Conservation (phyloP, 2,888 invertebrate genomes). For the Melinaea menophilus region DNA sequence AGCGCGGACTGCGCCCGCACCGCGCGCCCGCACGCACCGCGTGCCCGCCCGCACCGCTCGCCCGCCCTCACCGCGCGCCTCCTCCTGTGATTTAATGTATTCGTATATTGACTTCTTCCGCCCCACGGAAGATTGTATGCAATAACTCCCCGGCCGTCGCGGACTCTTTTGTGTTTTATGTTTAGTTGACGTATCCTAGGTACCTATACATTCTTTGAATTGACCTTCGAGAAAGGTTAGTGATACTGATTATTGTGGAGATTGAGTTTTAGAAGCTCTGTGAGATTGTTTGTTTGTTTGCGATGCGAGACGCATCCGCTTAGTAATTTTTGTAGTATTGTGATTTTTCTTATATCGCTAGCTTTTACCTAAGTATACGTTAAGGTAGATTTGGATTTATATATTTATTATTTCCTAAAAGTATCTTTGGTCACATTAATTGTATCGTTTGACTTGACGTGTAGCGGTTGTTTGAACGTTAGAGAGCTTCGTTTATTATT, state of each 20-base stretch:
- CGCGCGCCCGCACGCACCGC: constrained; percentile 27
- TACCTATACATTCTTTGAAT: constrained; percentile 77
- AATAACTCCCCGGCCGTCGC: constrained; percentile 44
- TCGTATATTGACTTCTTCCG: constrained; percentile 57
- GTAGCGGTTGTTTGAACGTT: constrained; percentile 17
- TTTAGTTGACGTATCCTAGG: constrained; percentile 72
- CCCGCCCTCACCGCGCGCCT: constrained; percentile 25
- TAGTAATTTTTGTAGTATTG: constrained; percentile 57
- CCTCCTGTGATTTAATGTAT: constrained; percentile 54
- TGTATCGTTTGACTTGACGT: constrained; percentile 32
- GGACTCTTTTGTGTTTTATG: constrained; percentile 48
- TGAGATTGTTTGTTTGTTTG: constrained; percentile 53
- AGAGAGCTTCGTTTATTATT: constrained; percentile 24
- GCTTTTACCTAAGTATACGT: constrained; percentile 68
- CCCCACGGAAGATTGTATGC: constrained; percentile 53
- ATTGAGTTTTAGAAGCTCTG: constrained; percentile 59
- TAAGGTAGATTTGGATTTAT: constrained; percentile 68
- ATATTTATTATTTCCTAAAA: constrained; percentile 57
- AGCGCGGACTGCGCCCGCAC: constrained; percentile 28
- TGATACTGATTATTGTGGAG: constrained; percentile 72
- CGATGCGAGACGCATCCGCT: constrained; percentile 50
- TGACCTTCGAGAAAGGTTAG: constrained; percentile 77
- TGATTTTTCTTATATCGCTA: constrained; percentile 73
- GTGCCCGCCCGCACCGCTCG: neutral
- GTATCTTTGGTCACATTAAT: constrained; percentile 59